Percentiles rank a stretch among this genome's conserved stretches.
phyloP scores from a whole-genome alignment of 2,113 vertebrate species.

The Dromaius novaehollandiae region DNA sequence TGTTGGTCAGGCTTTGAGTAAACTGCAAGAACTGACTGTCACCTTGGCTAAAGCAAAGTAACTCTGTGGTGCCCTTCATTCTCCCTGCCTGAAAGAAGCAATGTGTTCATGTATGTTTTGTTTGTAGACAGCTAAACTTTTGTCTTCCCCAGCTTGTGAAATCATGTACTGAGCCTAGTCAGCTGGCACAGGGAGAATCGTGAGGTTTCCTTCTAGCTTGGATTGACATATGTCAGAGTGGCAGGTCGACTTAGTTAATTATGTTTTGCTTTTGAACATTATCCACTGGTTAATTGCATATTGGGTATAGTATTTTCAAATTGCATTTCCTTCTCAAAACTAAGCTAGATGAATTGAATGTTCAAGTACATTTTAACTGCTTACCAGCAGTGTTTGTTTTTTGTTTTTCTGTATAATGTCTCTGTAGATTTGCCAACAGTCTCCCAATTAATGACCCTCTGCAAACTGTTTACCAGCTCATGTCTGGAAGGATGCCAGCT shows the following conservation, averaged over 20 bases:
- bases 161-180: neutral
- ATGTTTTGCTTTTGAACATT: neutral
- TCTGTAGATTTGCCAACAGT: conserved; percentile 94
- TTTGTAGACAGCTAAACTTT: neutral
- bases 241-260: neutral
- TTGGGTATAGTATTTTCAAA: neutral
- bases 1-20: neutral
- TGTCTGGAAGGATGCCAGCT: conserved; percentile 98
- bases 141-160: neutral
- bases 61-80: neutral
- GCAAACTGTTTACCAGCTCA: conserved; percentile 97
- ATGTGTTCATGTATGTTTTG: neutral
- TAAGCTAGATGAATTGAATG: neutral
- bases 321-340: neutral
- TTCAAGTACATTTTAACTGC: neutral
- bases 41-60: neutral
- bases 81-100: neutral
- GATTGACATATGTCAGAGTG: neutral
- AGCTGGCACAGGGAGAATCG: neutral
- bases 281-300: neutral
- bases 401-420: neutral
- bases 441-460: conserved; percentile 97
- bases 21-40: neutral
- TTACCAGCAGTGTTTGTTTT: neutral
- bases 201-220: neutral